phyloP scores from a whole-genome alignment of 2,797 vertebrate species.

The Urophycis tenuis region DNA sequence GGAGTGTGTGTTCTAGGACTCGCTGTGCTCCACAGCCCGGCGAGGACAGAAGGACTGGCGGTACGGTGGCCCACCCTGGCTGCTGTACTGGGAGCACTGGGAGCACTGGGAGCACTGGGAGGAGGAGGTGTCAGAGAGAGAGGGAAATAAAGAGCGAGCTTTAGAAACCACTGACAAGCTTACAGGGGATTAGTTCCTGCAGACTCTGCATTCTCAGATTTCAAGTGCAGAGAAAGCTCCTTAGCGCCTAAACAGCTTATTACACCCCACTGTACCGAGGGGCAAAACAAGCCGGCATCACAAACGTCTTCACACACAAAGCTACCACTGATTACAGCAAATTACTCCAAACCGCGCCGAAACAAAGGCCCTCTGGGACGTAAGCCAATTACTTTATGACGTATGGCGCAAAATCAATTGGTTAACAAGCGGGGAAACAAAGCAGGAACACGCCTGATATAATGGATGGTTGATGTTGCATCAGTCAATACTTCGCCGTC shows the following conservation, averaged over 20 bases:
- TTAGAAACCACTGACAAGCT: constrained; percentile 73
- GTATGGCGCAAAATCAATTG: not conserved
- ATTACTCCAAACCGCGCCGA: constrained; percentile 30
- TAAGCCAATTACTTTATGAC: constrained; percentile 6
- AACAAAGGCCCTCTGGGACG: not conserved
- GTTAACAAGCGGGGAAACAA: constrained; percentile 4
- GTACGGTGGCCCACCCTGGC: not conserved
- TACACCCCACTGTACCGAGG: constrained; percentile 62
- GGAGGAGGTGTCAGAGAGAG: not conserved
- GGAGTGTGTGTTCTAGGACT: not conserved
- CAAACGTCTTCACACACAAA: constrained; percentile 47
- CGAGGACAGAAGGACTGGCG: not conserved
- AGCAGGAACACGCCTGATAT: constrained; percentile 4
- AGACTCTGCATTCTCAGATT: constrained; percentile 76
- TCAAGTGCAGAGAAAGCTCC: constrained; percentile 76
- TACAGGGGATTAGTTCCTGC: constrained; percentile 77
- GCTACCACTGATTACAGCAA: constrained; percentile 42
- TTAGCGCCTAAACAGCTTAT: constrained; percentile 76
- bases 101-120: constrained; percentile 3
- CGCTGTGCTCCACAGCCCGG: not conserved
- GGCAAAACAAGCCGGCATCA: constrained; percentile 69
- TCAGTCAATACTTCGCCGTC: not conserved
- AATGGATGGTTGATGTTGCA: constrained; percentile 48
- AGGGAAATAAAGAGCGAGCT: constrained; percentile 44
- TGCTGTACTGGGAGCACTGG: not conserved